Evolutionary conservation across 2,888 invertebrate genomes (phyloP), one percentile per base, ranked within the genome.

Genomic region (Drosophila nigricruria): DNA sequence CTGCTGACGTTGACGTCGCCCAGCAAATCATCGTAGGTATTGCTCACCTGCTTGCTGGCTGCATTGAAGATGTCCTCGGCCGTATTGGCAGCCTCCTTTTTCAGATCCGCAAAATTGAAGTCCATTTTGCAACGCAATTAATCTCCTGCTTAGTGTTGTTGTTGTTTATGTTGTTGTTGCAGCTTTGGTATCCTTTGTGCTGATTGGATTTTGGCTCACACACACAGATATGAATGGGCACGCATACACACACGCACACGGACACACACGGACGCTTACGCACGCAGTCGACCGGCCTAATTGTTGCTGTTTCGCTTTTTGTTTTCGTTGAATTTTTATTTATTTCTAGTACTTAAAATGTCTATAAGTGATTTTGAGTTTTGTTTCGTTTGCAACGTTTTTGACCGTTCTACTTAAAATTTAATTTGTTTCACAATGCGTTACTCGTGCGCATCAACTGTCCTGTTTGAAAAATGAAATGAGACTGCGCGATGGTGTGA

Each of bases 51-150:
- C 58, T 84, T 79, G 58, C 56, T 78, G 57, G 69, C 81, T 16
- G 76, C 77, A 20, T 72, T 67, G 43, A 90, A 86, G 25, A 92
- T 81, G 59, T 90, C 90, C 49, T 88, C 91, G 57, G 82, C 82
- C 58, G 89, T 90, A 50, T 88, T 80, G 45, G 82, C 89, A 10
- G 92, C 91, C 70, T 91, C 90, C 71, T 90, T 90, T 52, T 92
- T 92, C 53, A 91, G 75, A 67, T 92, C 92, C 36, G 86, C 84
- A 63, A 92, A 91, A 79, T 92, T 91, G 20, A 89, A 80, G 88
- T 92, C 92, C 92, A 92, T 92, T 77, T 69, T 79, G 40, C 25
- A n/a, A 36, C 25, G 1, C 34, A 38, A 34, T 27, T 56, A 53
- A 54, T 30, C 8, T 70, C n/a, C 36, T 32, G 12, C 50, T 64